A percentile compares a stretch with the other conserved stretches of the same genome.
These are phyloP conservation scores for Pseudomyrmex sp. DNA, from an alignment of 1,140 invertebrate species.

Conservation along the genomic window DNA sequence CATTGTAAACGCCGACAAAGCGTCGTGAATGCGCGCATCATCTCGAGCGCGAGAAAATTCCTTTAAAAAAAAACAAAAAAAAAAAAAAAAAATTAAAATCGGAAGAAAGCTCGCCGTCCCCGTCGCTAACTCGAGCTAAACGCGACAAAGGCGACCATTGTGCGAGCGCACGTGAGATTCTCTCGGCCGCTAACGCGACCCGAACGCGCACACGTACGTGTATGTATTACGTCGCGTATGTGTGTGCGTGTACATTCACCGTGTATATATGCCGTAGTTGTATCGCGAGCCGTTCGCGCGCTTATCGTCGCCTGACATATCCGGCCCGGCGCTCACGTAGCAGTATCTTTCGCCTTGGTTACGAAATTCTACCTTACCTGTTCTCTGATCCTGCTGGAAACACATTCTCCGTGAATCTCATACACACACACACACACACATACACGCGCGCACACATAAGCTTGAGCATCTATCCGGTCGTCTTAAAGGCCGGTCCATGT, in stretches of 20 bases:
- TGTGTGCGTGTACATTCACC: not conserved
- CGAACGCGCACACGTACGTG: not conserved
- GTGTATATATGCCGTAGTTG: not conserved
- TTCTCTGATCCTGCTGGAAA: conserved; percentile 39
- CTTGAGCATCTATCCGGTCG: not conserved
- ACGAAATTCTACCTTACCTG: conserved; percentile 64
- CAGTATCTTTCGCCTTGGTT: conserved; percentile 48
- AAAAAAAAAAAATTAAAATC: conserved; percentile 36
- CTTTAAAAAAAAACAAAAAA: conserved; percentile 63
- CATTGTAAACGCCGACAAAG: conserved; percentile 66
- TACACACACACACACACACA: too few species aligned
- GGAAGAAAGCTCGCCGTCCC: conserved; percentile 58
- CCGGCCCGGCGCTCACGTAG: conserved; percentile 43
- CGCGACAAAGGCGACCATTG: conserved; percentile 69
- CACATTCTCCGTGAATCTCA: not conserved
- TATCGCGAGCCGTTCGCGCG: conserved; percentile 60
- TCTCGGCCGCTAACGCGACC: conserved; percentile 3
- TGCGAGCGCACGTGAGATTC: conserved; percentile 67
- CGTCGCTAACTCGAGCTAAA: conserved; percentile 55
- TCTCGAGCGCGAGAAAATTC: conserved; percentile 61
- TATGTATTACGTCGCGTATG: not conserved
- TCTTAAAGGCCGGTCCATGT: conserved; percentile 30
- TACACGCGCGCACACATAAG: not conserved
- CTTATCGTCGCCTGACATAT: conserved; percentile 68
- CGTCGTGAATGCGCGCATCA: conserved; percentile 49